phyloP scores from a whole-genome alignment of 2,888 invertebrate species.

The Lepidochrysops patricia region DNA sequence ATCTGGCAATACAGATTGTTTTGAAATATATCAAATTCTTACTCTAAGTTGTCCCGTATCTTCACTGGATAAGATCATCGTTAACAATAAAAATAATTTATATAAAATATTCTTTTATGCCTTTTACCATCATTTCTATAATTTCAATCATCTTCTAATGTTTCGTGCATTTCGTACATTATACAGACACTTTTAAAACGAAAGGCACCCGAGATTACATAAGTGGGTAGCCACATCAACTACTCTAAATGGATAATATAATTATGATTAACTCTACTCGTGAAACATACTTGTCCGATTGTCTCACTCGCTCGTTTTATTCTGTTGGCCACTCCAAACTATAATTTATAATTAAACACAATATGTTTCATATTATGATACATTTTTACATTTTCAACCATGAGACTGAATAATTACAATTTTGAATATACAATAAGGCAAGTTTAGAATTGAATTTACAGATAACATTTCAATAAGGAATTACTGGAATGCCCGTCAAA shows the following conservation, averaged over 20 bases:
- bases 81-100: conserved; percentile 66
- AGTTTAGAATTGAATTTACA: neutral
- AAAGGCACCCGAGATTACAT: conserved; percentile 73
- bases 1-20: conserved; percentile 74
- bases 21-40: conserved; percentile 65
- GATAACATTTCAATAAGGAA: neutral
- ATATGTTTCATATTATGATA: neutral
- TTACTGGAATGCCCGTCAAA: conserved; percentile 1
- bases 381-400: neutral
- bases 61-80: conserved; percentile 62
- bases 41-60: conserved; percentile 65
- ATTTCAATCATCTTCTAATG: conserved; percentile 83
- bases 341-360: conserved; percentile 6
- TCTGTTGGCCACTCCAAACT: conserved; percentile 38
- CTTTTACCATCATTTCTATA: conserved; percentile 48
- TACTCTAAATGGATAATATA: conserved; percentile 68
- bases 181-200: conserved; percentile 79
- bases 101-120: conserved; percentile 61
- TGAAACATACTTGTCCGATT: conserved; percentile 42
- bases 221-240: conserved; percentile 70
- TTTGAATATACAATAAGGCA: neutral
- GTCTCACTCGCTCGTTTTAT: conserved; percentile 48
- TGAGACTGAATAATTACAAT: neutral
- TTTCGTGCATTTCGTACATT: conserved; percentile 92
- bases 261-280: conserved; percentile 65